Conservation (phyloP, 2,888 invertebrate species). For the Metopia argyrocephala region DNA sequence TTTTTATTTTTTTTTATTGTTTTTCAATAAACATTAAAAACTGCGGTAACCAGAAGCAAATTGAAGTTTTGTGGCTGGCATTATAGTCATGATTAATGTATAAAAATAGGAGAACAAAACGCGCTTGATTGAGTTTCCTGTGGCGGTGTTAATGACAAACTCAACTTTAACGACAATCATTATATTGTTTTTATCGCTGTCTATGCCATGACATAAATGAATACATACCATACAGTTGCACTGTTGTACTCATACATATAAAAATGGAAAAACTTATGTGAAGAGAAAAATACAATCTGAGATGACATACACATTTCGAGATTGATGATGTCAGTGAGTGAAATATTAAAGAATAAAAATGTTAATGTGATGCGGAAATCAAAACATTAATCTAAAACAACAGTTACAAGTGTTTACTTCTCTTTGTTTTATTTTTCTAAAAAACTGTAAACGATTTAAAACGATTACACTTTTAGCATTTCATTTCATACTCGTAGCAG, state of each 20-base stretch:
- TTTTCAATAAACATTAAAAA: slow-evolving; percentile 58
- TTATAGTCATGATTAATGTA: slow-evolving; percentile 63
- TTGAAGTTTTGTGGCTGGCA: slow-evolving; percentile 64
- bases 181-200: not conserved
- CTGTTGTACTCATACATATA: not conserved
- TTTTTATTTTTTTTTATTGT: not conserved
- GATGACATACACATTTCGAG: not conserved
- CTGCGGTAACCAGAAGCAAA: slow-evolving; percentile 62
- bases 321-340: not conserved
- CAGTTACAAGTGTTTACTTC: slow-evolving; percentile 22
- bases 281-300: not conserved
- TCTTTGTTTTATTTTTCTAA: slow-evolving; percentile 50
- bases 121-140: slow-evolving; percentile 66
- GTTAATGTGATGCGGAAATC: slow-evolving; percentile 31
- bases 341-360: not conserved
- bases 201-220: not conserved
- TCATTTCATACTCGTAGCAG: too few relatives aligned
- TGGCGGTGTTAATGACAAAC: slow-evolving; percentile 63
- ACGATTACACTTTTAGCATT: too few relatives aligned
- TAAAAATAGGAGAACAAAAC: slow-evolving; percentile 38
- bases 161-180: slow-evolving; percentile 9
- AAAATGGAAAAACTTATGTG: not conserved
- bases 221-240: not conserved
- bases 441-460: too few relatives aligned
- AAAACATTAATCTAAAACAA: slow-evolving; percentile 29